Base-by-base conservation (phyloP, 1,140 invertebrate species). In the Globodera rostochiensis region DNA sequence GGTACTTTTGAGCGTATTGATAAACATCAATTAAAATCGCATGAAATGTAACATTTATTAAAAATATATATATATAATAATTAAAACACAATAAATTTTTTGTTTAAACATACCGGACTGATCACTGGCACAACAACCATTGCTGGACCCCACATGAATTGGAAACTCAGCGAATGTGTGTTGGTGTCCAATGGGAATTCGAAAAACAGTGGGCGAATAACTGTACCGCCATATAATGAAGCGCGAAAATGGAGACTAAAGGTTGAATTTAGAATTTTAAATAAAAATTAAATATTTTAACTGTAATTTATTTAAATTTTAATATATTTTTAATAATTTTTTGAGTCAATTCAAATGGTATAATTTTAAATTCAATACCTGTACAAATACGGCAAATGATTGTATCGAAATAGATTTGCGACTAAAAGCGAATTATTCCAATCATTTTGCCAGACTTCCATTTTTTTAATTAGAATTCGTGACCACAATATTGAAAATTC, bases 331-430 rank as follows among this genome's bases (percentile, higher is more conserved):
- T 13, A 53, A 49, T 50, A 57, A 19, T 19, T 64, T 4, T 64
- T 64, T 64, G 1, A 19, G 2, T 71, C 13, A 47, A 70, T 67
- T 53, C 36, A 36, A 36, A 36, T 36, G 1, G 36, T 3, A 36
- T 36, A 36, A 36, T 36, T 36, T 36, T 36, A 36, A 36, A 36
- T 36, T 25, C 36, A 36, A 36, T 74, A 82, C 81, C 84, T 87
- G 80, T 87, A 90, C 6, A 90, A 82, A 74, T 90, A 90, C 15
- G 89, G 89, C 19, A 90, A 77, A 69, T 90, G 83, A 60, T 78
- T 79, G 74, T 90, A 90, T 8, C 89, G 75, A 76, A 88, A 90
- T 11, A 86, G 71, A 79, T 89, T 88, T 8, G 89, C 87, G 47
- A 85, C 84, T 74, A 47, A 71, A 71, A 25, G 3, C 11, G 0